Base-by-base conservation (phyloP, 2,888 invertebrate species). In the Brachyptera risi region DNA sequence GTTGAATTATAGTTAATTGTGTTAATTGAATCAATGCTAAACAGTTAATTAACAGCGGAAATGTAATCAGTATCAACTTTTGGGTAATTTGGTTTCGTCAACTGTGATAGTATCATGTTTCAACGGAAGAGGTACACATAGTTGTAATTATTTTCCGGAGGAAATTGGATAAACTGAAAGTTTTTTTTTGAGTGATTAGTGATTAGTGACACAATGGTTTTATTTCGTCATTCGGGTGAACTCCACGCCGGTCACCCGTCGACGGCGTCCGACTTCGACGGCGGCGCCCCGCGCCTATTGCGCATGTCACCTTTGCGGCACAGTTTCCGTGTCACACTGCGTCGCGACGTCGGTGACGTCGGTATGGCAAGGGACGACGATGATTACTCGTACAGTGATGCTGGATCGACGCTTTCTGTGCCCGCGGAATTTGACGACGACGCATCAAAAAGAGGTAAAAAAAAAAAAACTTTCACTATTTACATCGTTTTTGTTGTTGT, bases 271-370 rank as follows among this genome's bases (percentile, higher is more conserved):
- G 77, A 77, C 64, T 76, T 77, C 54, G 82, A 80, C 73, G 83
- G 81, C 70, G 82, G 80, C 73, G 83, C 82, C 70, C 84, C 81
- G 73, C 83, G 79, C 68, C 72, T 82, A 69, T 73, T 82, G 72
- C 79, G 82, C 65, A 82, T 82, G 79, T 79, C 82, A 47, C 81
- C 82, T 63, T 76, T 81, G 42, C 73, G 81, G 26, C 82, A 82
- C 73, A 82, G 82, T 73, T 79, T 82, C 68, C 37, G 80, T 79
- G 31, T 63, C 79, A 79, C 47, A 75, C 78, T 66, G 76, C 79
- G 19, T 77, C 79, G 21, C 21, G 31, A 23, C 15, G 31, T 13
- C 31, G 21, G 21, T n/a, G 40, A 5, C 56, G 49, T 26, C 13
- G 40, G 17, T 3, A 44, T 44, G 44, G 44, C 40, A 21, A 40